Base-by-base conservation (phyloP, 2,113 vertebrate species). In the Lagenorhynchus albirostris region DNA sequence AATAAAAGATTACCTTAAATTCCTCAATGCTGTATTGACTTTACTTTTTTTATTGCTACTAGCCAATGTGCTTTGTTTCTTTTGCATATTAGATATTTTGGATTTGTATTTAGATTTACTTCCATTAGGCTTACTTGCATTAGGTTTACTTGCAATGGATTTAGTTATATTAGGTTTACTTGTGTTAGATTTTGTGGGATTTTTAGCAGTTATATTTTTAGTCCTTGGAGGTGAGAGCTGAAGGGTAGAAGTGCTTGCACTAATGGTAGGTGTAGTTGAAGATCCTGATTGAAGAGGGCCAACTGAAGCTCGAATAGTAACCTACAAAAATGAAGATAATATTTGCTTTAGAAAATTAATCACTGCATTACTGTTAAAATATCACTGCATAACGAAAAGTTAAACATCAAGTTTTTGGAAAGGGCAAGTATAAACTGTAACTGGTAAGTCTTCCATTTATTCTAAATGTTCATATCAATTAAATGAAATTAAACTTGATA, bases 281-380 rank as follows among this genome's bases (percentile, higher is more conserved):
- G 98, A 97, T 90, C 98, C 99, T 93, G 98, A 99, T 21, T 96
- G 98, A 97, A 98, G 98, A 96, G 98, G 98, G 96, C 97, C 98
- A 95, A 99, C 82, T 55, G 99, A 99, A 65, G 99, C 99, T 98
- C 99, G 99, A 98, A 99, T 99, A 58, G 99, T 99, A 89, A 99
- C 99, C 99, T 99, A 96, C 18, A 97, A 98, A 87, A 89, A 96
- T 3, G 21, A 97, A 96, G 95, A 97, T 3, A 7, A 77, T 6
- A 63, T 15, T 84, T 88, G 70, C 70, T 94, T 95, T 84, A 89
- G 94, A 85, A 93, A 91, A 94, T 67, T 84, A 88, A 92, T 70
- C 73, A 93, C n/a, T 88, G 60, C 8, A 58, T 77, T 71, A 89
- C 26, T 80, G 96, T 80, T 82, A 94, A 94, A 97, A 63, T 90